Evolutionary conservation across 2,888 invertebrate species (phyloP).

Genomic region (Encarsia formosa): DNA sequence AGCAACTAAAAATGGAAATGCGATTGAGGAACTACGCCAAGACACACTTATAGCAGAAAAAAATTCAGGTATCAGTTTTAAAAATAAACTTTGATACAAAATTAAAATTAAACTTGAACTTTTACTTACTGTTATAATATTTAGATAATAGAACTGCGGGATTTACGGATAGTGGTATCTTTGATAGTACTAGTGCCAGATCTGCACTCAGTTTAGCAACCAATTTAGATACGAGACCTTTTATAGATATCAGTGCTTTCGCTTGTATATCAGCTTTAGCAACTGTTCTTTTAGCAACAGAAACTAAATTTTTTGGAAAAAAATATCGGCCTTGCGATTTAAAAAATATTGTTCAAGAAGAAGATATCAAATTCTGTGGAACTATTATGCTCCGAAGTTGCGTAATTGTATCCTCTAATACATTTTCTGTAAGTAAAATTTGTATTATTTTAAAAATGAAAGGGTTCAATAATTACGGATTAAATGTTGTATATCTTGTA

Average conservation of each 20-base stretch:
- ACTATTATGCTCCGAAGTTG: conserved; percentile 45
- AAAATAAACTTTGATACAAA: background rate
- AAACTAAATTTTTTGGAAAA: conserved; percentile 41
- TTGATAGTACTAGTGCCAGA: conserved; percentile 39
- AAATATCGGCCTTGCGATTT: conserved; percentile 38
- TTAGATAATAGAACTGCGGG: conserved; percentile 46
- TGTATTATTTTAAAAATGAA: background rate
- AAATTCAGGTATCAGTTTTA: conserved; percentile 39
- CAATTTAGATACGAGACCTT: conserved; percentile 43
- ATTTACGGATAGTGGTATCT: conserved; percentile 41
- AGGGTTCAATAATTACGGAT: background rate
- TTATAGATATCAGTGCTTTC: conserved; percentile 46
- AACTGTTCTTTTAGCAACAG: conserved; percentile 42
- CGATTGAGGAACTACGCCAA: conserved; percentile 38
- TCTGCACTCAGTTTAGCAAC: conserved; percentile 46
- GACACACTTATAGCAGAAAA: conserved; percentile 42
- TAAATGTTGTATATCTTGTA: background rate
- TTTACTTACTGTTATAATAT: background rate
- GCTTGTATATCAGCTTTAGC: conserved; percentile 46
- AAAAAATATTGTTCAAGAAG: conserved; percentile 33
- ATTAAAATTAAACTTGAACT: background rate
- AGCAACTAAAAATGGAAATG: conserved; percentile 40
- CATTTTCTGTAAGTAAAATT: conserved; percentile 42
- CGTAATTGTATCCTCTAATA: conserved; percentile 47
- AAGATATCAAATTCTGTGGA: conserved; percentile 41